Base-by-base conservation (phyloP, 2,113 vertebrate species). In the Hepsetus odoe region DNA sequence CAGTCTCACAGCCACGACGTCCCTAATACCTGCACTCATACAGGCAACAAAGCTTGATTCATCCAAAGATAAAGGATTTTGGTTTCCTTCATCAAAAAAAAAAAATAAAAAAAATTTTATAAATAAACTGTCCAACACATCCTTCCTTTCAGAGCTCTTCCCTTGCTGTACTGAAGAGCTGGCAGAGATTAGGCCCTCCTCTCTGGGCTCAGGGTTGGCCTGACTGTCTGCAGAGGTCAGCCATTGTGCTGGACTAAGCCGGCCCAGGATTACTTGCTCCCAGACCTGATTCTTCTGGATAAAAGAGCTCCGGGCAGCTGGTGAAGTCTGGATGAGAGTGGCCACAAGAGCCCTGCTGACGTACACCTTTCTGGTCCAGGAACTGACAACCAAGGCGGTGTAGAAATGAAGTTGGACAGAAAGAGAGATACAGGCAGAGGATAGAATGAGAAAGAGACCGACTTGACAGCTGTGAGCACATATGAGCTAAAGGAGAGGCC, bases 221-320 rank as follows among this genome's bases (percentile, higher is more conserved):
- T 85, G 74, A 42, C 49, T 80, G 71, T 65, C 67, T 64, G 46
- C 61, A 83, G 81, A 81, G 84, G 81, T 83, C 79, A 85, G 84
- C n/a, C 79, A 73, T 75, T 66, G 79, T 76, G 79, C 67, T 79
- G 49, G 76, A 64, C 66, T 79, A 85, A 83, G 79, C 84, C 76
- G 67, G 65, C 72, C 40, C 58, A 46, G 74, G 84, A 83, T 72
- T 80, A 82, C 74, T 28, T 2, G 20, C 74, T 55, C 69, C 38
- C 10, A 74, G 73, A 68, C 64, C 71, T 64, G 28, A 77, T 65
- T 82, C 46, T 44, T 64, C 62, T 62, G 55, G 33, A 80, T 74
- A 65, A 35, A 66, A 84, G 2, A 26, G 42, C 49, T 68, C 64
- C 6, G 18, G 79, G 38, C 51, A 24, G 51, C 51, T 24, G 51